A percentile compares a stretch with the other conserved stretches of the same genome.
These are phyloP conservation scores for Acanthosepion pharaonis DNA, from an alignment of 2,888 invertebrate genomes.

Conservation along the genomic window DNA sequence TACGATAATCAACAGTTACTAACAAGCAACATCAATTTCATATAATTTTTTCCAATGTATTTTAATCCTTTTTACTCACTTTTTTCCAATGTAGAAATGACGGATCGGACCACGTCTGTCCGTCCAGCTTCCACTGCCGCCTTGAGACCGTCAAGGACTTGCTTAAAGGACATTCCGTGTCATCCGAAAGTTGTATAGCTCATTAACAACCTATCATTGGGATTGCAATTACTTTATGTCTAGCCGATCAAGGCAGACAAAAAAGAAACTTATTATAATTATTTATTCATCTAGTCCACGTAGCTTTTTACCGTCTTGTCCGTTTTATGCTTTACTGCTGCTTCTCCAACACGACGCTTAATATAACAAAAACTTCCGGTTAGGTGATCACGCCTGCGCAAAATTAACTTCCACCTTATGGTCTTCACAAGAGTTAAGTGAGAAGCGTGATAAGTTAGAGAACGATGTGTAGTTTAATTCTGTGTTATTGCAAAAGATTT, in stretches of 20 bases:
- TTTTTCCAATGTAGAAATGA: constrained; percentile 78
- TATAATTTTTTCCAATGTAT: background rate
- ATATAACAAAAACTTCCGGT: background rate
- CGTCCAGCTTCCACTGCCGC: constrained; percentile 78
- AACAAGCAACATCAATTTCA: background rate
- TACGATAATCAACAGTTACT: background rate
- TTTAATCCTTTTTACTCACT: constrained; percentile 62
- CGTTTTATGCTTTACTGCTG: background rate
- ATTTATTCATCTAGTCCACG: background rate
- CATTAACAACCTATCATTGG: background rate
- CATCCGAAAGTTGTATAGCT: constrained; percentile 25
- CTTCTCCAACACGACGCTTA: background rate
- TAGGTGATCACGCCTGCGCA: background rate
- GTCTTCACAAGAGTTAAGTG: too few relatives aligned
- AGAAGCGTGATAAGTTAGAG: too few relatives aligned
- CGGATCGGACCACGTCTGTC: constrained; percentile 78
- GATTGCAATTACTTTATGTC: background rate
- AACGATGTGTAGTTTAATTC: background rate
- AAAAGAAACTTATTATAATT: background rate
- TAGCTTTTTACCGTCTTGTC: background rate
- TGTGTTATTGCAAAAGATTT: background rate
- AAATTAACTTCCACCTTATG: background rate
- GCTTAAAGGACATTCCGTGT: constrained; percentile 51
- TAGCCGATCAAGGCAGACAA: background rate
- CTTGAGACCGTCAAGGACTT: constrained; percentile 72